Evolutionary conservation across 2,797 vertebrate species (phyloP).

Genomic region (Poecilia velifera): DNA sequence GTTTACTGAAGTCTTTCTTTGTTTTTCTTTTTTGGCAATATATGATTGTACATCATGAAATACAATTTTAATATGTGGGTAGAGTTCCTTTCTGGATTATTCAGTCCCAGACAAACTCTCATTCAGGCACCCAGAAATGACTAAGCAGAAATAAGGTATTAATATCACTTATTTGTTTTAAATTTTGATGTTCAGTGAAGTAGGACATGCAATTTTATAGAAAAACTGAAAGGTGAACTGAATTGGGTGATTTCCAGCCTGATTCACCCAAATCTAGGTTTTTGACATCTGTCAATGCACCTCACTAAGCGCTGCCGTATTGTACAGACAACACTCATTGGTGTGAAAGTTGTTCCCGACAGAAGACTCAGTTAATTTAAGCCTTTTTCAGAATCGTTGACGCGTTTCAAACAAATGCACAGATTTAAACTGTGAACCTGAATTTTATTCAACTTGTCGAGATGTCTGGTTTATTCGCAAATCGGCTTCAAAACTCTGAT

Average conservation of each 20-base stretch:
- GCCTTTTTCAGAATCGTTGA: neutral
- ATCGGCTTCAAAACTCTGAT: neutral
- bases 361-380: too few relatives aligned
- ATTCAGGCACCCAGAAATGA: neutral
- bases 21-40: conserved; percentile 1
- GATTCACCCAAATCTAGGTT: neutral
- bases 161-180: neutral
- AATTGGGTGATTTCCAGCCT: neutral
- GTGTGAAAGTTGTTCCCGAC: neutral
- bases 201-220: neutral
- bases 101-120: conserved; percentile 6
- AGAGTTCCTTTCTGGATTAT: neutral
- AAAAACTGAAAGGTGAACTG: neutral
- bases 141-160: neutral
- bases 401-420: neutral
- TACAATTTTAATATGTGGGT: neutral
- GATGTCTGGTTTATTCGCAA: neutral
- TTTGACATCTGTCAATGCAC: neutral
- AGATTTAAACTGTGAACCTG: neutral
- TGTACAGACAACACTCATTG: neutral
- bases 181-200: neutral
- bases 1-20: neutral
- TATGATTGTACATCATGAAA: conserved; percentile 11
- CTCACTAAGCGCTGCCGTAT: neutral
- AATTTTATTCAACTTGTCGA: neutral